phyloP scores from a whole-genome alignment of 1,140 invertebrate species.

The Pseudomyrmex dendroicus region DNA sequence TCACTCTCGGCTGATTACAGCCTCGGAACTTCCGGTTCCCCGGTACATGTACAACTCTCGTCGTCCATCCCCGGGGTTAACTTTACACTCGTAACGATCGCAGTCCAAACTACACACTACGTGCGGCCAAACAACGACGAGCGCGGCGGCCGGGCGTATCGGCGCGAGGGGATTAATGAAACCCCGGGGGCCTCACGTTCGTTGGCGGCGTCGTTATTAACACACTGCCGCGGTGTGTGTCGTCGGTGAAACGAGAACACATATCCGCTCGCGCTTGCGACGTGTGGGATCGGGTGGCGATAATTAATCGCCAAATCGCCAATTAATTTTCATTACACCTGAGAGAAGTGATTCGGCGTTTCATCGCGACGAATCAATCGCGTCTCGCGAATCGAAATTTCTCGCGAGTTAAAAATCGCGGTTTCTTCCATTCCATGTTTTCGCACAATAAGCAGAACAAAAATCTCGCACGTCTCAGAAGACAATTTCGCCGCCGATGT shows the following conservation, averaged over 20 bases:
- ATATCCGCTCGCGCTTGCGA: not conserved
- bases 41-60: slow-evolving; percentile 29
- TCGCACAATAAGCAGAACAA: not conserved
- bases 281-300: not conserved
- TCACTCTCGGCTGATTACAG: slow-evolving; percentile 30
- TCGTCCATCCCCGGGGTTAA: slow-evolving; percentile 47
- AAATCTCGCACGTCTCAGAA: too few species aligned
- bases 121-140: slow-evolving; percentile 40
- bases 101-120: slow-evolving; percentile 22
- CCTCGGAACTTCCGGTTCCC: slow-evolving; percentile 34
- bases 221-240: slow-evolving; percentile 18
- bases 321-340: slow-evolving; percentile 33
- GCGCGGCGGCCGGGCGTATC: slow-evolving; percentile 3
- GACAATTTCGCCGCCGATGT: too few species aligned
- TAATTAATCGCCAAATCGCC: slow-evolving; percentile 28
- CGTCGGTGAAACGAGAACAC: slow-evolving; percentile 2
- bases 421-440: not conserved
- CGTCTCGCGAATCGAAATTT: not conserved
- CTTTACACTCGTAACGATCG: slow-evolving; percentile 62
- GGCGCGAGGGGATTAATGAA: slow-evolving; percentile 25
- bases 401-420: too few species aligned
- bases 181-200: slow-evolving; percentile 5
- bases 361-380: not conserved
- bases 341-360: not conserved
- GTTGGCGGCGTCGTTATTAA: slow-evolving; percentile 46